phyloP scores from a whole-genome alignment of 2,797 vertebrate species.

The Takifugu rubripes region DNA sequence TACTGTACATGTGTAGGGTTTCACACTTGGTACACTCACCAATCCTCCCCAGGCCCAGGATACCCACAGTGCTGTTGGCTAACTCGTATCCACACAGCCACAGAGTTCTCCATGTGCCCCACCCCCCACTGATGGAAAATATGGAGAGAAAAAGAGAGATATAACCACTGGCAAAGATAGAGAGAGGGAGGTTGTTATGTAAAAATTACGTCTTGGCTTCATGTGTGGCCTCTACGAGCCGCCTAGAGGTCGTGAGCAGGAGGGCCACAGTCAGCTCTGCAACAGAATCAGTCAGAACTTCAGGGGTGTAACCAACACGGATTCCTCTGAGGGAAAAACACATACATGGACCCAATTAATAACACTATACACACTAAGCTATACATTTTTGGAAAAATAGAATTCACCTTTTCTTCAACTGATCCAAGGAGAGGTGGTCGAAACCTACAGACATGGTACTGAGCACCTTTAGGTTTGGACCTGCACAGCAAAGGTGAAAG shows the following conservation, averaged over 20 bases:
- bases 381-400: neutral
- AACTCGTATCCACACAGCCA: slow-evolving; percentile 78
- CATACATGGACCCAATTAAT: neutral
- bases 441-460: slow-evolving; percentile 78
- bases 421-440: slow-evolving; percentile 65
- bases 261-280: slow-evolving; percentile 79
- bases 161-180: slow-evolving; percentile 1
- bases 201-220: slow-evolving; percentile 72
- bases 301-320: slow-evolving; percentile 77
- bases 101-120: slow-evolving; percentile 80
- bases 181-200: neutral
- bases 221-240: slow-evolving; percentile 78
- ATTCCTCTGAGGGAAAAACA: slow-evolving; percentile 68
- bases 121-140: slow-evolving; percentile 71
- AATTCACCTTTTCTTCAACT: slow-evolving; percentile 75
- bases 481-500: slow-evolving; percentile 44
- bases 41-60: slow-evolving; percentile 82
- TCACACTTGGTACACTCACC: slow-evolving; percentile 59
- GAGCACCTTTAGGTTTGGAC: slow-evolving; percentile 71
- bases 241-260: slow-evolving; percentile 80
- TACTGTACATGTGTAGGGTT: neutral
- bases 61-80: slow-evolving; percentile 81
- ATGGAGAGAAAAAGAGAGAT: neutral
- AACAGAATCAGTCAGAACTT: slow-evolving; percentile 75
- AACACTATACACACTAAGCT: neutral